Evolutionary conservation across 2,113 vertebrate genomes (phyloP).

Genomic region (Mastomys coucha): DNA sequence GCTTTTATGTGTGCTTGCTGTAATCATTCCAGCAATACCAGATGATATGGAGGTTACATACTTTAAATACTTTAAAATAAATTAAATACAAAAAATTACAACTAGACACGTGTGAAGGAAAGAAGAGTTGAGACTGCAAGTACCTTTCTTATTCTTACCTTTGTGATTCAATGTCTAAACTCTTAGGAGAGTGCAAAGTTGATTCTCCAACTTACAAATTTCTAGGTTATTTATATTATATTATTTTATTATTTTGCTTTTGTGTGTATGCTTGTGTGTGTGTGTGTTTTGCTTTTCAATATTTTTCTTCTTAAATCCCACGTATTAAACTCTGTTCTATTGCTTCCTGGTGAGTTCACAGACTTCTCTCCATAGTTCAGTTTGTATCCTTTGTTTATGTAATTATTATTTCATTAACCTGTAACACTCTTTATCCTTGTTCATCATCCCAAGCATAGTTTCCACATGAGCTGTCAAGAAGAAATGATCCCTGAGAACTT

Average conservation of each 20-base stretch:
- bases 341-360: neutral
- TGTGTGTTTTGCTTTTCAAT: neutral
- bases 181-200: slow-evolving; percentile 18
- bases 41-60: neutral
- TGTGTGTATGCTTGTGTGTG: neutral
- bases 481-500: neutral
- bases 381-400: neutral
- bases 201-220: neutral
- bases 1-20: neutral
- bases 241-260: neutral
- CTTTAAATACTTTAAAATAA: neutral
- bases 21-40: neutral
- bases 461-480: neutral
- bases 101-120: neutral
- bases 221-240: neutral
- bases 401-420: neutral
- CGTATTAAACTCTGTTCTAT: neutral
- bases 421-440: neutral
- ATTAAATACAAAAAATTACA: neutral
- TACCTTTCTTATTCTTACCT: slow-evolving; percentile 36
- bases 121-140: neutral
- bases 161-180: neutral
- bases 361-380: neutral
- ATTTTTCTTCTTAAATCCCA: neutral
- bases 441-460: neutral